Evolutionary conservation across 1,140 invertebrate species (phyloP).

Genomic region (Drosophila parabipectinata): DNA sequence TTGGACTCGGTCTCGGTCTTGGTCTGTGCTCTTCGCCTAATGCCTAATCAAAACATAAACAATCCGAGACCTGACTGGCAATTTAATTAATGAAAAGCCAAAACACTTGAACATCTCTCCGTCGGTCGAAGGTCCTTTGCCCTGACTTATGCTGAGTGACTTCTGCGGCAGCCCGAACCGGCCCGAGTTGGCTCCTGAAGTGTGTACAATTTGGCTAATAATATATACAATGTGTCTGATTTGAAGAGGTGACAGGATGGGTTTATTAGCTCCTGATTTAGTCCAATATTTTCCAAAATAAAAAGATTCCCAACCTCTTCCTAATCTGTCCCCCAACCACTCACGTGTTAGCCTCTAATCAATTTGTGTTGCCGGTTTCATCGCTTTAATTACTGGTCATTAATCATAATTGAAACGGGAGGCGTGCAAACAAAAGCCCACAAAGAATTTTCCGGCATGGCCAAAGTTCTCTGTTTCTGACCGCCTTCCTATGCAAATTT

Average conservation of each 20-base stretch:
- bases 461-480: slow-evolving; percentile 42
- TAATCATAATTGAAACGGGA: slow-evolving; percentile 67
- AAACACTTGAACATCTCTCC: slow-evolving; percentile 55
- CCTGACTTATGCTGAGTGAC: slow-evolving; percentile 40
- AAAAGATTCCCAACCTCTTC: background rate
- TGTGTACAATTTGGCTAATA: slow-evolving; percentile 35
- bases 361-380: slow-evolving; percentile 43
- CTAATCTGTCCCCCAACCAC: slow-evolving; percentile 15
- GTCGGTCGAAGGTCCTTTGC: slow-evolving; percentile 8
- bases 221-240: slow-evolving; percentile 41
- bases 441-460: slow-evolving; percentile 6
- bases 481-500: slow-evolving; percentile 28
- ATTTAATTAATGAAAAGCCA: slow-evolving; percentile 76
- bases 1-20: background rate
- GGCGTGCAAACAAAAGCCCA: slow-evolving; percentile 20
- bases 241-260: slow-evolving; percentile 2
- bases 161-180: slow-evolving; percentile 8
- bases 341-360: slow-evolving; percentile 40
- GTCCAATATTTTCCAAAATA: background rate
- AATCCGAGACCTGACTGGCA: slow-evolving; percentile 27
- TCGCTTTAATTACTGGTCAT: slow-evolving; percentile 62
- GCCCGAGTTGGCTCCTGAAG: slow-evolving; percentile 12
- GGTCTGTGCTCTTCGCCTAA: slow-evolving; percentile 28
- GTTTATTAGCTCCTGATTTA: background rate
- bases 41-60: slow-evolving; percentile 70